phyloP scores from a whole-genome alignment of 2,113 vertebrate genomes.

The Paracanthobrama guichenoti region DNA sequence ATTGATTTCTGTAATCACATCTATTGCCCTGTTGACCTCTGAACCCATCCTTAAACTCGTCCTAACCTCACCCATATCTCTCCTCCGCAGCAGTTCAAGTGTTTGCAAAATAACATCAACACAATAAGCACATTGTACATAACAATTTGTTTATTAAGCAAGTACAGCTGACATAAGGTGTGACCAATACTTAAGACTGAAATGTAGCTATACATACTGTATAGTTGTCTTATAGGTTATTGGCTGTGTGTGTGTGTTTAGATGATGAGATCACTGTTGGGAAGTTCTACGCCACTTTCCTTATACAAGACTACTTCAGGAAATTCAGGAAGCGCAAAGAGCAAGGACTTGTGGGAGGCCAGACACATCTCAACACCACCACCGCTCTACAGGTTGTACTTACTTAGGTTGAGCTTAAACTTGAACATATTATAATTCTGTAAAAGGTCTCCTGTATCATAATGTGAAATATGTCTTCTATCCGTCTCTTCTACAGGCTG shows the following conservation, averaged over 20 bases:
- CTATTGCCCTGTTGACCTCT: too few relatives aligned
- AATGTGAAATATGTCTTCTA: neutral
- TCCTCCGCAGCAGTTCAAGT: too few relatives aligned
- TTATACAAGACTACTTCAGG: slow-evolving; percentile 99
- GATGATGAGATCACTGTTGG: slow-evolving; percentile 99
- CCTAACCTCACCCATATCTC: too few relatives aligned
- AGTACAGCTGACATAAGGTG: too few relatives aligned
- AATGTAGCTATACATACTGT: neutral
- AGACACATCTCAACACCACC: slow-evolving; percentile 87
- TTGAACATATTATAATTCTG: too few relatives aligned
- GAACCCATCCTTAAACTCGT: too few relatives aligned
- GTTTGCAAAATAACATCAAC: too few relatives aligned
- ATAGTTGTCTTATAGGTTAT: neutral
- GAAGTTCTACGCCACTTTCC: slow-evolving; percentile 99
- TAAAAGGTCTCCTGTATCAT: too few relatives aligned
- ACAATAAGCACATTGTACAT: too few relatives aligned
- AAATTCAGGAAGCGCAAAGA: slow-evolving; percentile 99
- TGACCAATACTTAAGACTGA: too few relatives aligned
- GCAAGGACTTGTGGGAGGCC: slow-evolving; percentile 92
- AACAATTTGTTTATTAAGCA: too few relatives aligned
- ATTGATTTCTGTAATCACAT: too few relatives aligned
- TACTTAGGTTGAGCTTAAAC: slow-evolving; percentile 63
- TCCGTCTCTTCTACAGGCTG: slow-evolving; percentile 79
- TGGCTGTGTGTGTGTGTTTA: slow-evolving; percentile 67
- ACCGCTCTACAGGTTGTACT: slow-evolving; percentile 97